Evolutionary conservation across 2,113 vertebrate genomes (phyloP).

Genomic region (Delphinus delphis): DNA sequence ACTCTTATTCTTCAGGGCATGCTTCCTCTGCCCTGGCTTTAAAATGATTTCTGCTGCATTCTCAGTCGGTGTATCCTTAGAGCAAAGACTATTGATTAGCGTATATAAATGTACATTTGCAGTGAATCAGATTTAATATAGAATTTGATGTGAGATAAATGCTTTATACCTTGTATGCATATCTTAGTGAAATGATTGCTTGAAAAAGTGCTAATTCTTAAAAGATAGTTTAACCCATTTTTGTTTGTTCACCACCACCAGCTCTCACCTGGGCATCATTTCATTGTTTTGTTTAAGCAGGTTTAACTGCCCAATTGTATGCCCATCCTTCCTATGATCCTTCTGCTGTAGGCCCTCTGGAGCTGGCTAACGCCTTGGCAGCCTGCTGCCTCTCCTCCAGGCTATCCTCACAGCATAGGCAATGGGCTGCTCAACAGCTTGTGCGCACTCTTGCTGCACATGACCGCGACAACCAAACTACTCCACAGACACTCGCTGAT

Average conservation of each 20-base stretch:
- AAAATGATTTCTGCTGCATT: slow-evolving; percentile 34
- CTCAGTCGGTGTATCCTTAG: neutral
- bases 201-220: slow-evolving; percentile 68
- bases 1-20: neutral
- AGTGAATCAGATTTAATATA: neutral
- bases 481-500: slow-evolving; percentile 95
- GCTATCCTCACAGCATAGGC: slow-evolving; percentile 97
- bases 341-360: slow-evolving; percentile 97
- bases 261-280: slow-evolving; percentile 84
- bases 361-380: slow-evolving; percentile 97
- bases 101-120: slow-evolving; percentile 7
- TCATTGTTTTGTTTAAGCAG: slow-evolving; percentile 91
- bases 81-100: neutral
- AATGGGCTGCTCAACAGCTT: slow-evolving; percentile 98
- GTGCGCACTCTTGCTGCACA: slow-evolving; percentile 96
- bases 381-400: slow-evolving; percentile 98
- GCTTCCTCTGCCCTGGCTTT: neutral
- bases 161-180: neutral
- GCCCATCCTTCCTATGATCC: slow-evolving; percentile 94
- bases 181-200: slow-evolving; percentile 46
- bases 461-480: slow-evolving; percentile 95
- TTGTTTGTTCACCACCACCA: slow-evolving; percentile 63
- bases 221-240: slow-evolving; percentile 75
- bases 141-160: slow-evolving; percentile 8
- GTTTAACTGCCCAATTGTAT: slow-evolving; percentile 94